phyloP scores from a whole-genome alignment of 2,888 invertebrate species.

The Diadromus collaris region DNA sequence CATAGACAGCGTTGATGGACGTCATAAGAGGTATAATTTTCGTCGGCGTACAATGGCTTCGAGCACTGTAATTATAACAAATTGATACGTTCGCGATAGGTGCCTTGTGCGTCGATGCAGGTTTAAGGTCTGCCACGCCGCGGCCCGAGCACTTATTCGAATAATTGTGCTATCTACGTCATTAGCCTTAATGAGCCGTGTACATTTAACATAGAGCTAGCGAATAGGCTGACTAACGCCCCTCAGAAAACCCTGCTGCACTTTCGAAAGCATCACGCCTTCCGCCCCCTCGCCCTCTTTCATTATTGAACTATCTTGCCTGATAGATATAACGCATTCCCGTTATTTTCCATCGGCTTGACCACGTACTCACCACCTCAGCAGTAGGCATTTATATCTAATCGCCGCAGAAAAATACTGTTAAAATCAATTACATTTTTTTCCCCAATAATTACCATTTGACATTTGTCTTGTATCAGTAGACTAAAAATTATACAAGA shows the following conservation, averaged over 20 bases:
- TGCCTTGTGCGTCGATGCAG: slow-evolving; percentile 32
- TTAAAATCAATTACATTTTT: too few relatives aligned
- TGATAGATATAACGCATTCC: slow-evolving; percentile 46
- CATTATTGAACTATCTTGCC: slow-evolving; percentile 51
- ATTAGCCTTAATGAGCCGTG: slow-evolving; percentile 76
- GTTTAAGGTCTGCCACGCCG: slow-evolving; percentile 30
- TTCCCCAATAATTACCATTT: too few relatives aligned
- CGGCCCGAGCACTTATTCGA: slow-evolving; percentile 66
- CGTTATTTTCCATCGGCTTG: slow-evolving; percentile 49
- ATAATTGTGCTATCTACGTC: slow-evolving; percentile 72
- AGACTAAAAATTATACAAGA: too few relatives aligned
- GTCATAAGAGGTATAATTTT: slow-evolving; percentile 70
- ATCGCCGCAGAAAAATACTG: too few relatives aligned
- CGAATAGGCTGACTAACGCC: slow-evolving; percentile 51
- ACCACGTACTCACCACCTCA: slow-evolving; percentile 62
- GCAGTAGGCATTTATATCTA: slow-evolving; percentile 54
- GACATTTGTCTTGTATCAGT: too few relatives aligned
- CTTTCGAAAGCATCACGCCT: slow-evolving; percentile 65
- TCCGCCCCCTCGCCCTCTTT: slow-evolving; percentile 22
- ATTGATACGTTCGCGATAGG: slow-evolving; percentile 72
- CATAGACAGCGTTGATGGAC: slow-evolving; percentile 47
- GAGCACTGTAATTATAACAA: slow-evolving; percentile 74
- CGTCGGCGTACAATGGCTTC: slow-evolving; percentile 65
- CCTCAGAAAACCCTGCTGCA: slow-evolving; percentile 64
- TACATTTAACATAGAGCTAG: slow-evolving; percentile 12